Evolutionary conservation across 2,797 vertebrate genomes (phyloP), one percentile per base, ranked within the genome.

Genomic region (Valencia hispanica): DNA sequence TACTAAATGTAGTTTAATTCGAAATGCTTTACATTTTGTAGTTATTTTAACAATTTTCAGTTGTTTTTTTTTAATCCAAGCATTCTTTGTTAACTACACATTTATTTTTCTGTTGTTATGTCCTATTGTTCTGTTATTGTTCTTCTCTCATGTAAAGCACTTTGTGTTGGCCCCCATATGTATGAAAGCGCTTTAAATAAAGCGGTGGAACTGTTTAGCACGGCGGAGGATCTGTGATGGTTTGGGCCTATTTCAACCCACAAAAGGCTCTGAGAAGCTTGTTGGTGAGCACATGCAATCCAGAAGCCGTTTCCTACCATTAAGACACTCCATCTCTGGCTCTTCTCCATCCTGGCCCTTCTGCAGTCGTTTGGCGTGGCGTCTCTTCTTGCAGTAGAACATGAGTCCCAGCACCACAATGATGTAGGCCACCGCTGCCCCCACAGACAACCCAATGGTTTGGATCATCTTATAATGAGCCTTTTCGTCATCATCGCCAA

Each of bases 391-490:
- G 89, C 98, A 99, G 94, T 99, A 99, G 91, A 99, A 99, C 98
- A 99, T 99, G 90, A 99, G 97, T 27, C 97, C 98, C 83, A 99
- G 95, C 17, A 99, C 98, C 0, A 98, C 95, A 0, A 99, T 99
- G 78, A 99, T 99, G 90, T 99, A 99, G 11, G 98, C 97, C 72
- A 99, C 98, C 0, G 98, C 98, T 0, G 98, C 98, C 0, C 97
- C 98, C 89, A 99, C 98, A 0, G 97, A 99, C 73, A 99, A 95
- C 0, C 97, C 98, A 0, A 99, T 98, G 75, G 98, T 99, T 93
- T 99, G 98, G 95, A 99, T 99, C 98, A 99, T 98, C 95, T 99
- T 99, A 83, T 99, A 99, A 1, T 98, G 98, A 0, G 97, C 97
- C 82, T 94, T 96, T 77, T 94, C 97, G 2, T 92, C 94, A 0